Percentiles rank a stretch among this genome's conserved stretches.
Evolutionary conservation across 2,113 vertebrate genomes (phyloP).

Genomic region (Poeciliopsis occidentalis): DNA sequence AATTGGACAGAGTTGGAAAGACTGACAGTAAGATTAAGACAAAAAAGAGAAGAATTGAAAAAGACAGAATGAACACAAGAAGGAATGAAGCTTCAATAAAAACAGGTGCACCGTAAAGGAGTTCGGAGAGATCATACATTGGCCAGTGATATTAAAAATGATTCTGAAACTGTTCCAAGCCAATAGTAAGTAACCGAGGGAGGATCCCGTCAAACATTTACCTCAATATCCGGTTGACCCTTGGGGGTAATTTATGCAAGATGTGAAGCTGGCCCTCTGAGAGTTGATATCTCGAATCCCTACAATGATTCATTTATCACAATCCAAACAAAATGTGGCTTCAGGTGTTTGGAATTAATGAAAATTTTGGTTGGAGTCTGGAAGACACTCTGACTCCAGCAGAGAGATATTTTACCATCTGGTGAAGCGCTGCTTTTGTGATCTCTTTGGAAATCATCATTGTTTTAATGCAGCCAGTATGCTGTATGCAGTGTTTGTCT

Average conservation of each 20-base stretch:
- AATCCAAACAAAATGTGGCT: slow-evolving; percentile 61
- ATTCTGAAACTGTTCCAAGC: slow-evolving; percentile 46
- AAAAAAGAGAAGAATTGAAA: slow-evolving; percentile 28
- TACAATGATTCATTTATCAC: slow-evolving; percentile 70
- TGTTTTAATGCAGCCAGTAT: slow-evolving; percentile 17
- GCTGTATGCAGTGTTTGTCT: slow-evolving; percentile 17
- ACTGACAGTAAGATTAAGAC: slow-evolving; percentile 48
- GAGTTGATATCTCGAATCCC: slow-evolving; percentile 70
- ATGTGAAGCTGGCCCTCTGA: slow-evolving; percentile 43
- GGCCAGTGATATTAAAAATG: slow-evolving; percentile 55
- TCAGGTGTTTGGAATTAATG: slow-evolving; percentile 63
- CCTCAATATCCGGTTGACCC: slow-evolving; percentile 69
- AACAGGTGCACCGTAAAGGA: slow-evolving; percentile 13
- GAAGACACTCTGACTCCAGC: slow-evolving; percentile 54
- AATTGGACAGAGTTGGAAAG: slow-evolving; percentile 23
- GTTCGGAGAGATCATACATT: slow-evolving; percentile 29
- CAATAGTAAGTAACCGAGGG: slow-evolving; percentile 37
- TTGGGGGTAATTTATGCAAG: slow-evolving; percentile 66
- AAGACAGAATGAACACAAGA: slow-evolving; percentile 14
- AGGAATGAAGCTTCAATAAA: slow-evolving; percentile 30
- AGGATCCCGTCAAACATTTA: slow-evolving; percentile 52
- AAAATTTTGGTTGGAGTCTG: slow-evolving; percentile 58
- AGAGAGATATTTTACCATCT: slow-evolving; percentile 63
- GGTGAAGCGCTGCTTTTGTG: slow-evolving; percentile 35
- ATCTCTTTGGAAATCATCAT: slow-evolving; percentile 25